phyloP scores from a whole-genome alignment of 2,888 invertebrate genomes.

The Sminthurides aquaticus region DNA sequence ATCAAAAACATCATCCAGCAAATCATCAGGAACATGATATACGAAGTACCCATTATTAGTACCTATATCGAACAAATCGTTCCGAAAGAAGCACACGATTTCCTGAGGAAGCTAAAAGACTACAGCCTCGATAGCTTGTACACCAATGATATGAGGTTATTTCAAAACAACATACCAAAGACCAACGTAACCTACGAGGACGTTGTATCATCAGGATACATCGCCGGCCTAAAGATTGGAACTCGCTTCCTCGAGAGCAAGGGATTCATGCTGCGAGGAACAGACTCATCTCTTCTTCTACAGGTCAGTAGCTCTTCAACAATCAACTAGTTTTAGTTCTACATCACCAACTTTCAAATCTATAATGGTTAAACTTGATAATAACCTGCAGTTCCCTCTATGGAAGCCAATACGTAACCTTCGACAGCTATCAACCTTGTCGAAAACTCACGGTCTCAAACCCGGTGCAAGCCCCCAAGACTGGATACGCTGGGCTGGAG shows the following conservation, averaged over 20 bases:
- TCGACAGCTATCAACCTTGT: constrained; percentile 7
- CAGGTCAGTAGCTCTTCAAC: too few species aligned
- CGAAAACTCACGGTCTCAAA: neutral
- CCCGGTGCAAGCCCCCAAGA: neutral
- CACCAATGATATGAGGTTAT: neutral
- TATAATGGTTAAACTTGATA: too few species aligned
- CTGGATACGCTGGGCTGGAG: constrained; percentile 9
- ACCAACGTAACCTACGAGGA: neutral
- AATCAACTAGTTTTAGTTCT: too few species aligned
- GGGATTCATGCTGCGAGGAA: constrained; percentile 7
- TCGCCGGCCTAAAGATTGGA: neutral
- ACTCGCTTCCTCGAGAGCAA: constrained; percentile 11
- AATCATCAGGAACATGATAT: neutral
- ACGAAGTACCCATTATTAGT: neutral
- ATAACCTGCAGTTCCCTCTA: constrained; percentile 9
- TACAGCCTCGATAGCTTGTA: constrained; percentile 12
- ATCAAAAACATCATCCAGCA: neutral
- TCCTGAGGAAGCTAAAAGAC: constrained; percentile 6
- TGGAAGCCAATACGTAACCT: constrained; percentile 10
- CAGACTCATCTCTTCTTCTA: constrained; percentile 10
- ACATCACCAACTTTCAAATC: too few species aligned
- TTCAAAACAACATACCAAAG: neutral
- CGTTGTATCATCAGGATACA: constrained; percentile 11
- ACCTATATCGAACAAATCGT: neutral
- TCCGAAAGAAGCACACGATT: constrained; percentile 22